These are phyloP conservation scores for Smittia sp. DNA, from an alignment of 2,888 invertebrate genomes.

Conservation along the genomic window DNA sequence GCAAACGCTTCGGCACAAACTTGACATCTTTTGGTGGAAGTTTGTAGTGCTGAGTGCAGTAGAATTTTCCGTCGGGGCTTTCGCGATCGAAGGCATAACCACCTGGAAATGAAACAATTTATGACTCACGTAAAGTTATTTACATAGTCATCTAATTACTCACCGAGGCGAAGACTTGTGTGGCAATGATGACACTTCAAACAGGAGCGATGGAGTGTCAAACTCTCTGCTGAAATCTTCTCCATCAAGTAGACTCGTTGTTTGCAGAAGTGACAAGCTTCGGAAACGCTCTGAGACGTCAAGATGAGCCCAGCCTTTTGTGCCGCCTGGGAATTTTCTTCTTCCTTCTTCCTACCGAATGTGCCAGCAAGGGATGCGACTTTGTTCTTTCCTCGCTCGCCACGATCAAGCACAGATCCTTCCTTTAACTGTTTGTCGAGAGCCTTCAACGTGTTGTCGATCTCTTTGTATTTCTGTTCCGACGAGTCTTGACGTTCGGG, in stretches of 20 bases:
- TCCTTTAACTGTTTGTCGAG: constrained; percentile 73
- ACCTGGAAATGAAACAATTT: constrained; percentile 48
- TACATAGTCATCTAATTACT: constrained; percentile 51
- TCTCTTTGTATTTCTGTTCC: constrained; percentile 65
- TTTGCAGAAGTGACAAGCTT: constrained; percentile 83
- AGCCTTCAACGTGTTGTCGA: constrained; percentile 69
- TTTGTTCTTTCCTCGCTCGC: constrained; percentile 66
- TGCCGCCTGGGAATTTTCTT: constrained; percentile 47
- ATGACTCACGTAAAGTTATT: constrained; percentile 34
- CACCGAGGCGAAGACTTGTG: constrained; percentile 68
- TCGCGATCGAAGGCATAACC: constrained; percentile 71
- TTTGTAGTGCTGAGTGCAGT: constrained; percentile 72
- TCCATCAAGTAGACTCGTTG: constrained; percentile 93
- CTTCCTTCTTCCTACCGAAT: constrained; percentile 56
- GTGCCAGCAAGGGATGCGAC: constrained; percentile 84
- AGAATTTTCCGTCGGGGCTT: constrained; percentile 66
- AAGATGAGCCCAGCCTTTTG: constrained; percentile 62
- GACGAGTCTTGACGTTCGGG: constrained; percentile 60
- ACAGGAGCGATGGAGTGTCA: constrained; percentile 88
- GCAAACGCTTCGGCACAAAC: constrained; percentile 45
- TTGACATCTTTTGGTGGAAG: constrained; percentile 58
- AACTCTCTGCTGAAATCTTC: constrained; percentile 82
- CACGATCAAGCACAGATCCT: constrained; percentile 67
- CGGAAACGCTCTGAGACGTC: constrained; percentile 66
- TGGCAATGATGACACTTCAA: constrained; percentile 93